These are phyloP conservation scores for Lepus americanus DNA, from an alignment of 2,113 vertebrate species.

Conservation along the genomic window DNA sequence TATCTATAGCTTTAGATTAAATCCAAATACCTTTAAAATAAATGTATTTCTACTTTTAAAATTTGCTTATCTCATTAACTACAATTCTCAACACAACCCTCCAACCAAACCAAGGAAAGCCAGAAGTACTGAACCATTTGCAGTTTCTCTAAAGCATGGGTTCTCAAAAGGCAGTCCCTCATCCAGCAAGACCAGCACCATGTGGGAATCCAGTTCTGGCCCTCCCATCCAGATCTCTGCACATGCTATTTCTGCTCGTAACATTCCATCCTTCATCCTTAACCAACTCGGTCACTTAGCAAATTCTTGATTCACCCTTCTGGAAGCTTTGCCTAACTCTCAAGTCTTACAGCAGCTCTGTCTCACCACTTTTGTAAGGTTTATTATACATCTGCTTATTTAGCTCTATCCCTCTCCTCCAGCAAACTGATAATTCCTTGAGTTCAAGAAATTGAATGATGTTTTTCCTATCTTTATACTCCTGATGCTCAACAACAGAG, in stretches of 20 bases:
- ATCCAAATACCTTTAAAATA: conserved; percentile 18
- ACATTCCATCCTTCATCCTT: neutral
- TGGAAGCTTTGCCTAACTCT: conserved; percentile 4
- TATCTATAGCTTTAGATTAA: conserved; percentile 2
- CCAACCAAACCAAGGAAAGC: conserved; percentile 1
- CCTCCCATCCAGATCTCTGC: neutral
- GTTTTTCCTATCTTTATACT: conserved; percentile 12
- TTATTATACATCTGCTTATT: conserved; percentile 5
- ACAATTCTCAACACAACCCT: neutral
- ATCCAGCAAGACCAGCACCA: neutral
- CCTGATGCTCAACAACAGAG: neutral
- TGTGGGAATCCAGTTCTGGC: neutral
- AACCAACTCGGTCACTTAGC: neutral
- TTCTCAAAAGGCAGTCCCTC: neutral
- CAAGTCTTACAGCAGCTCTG: neutral
- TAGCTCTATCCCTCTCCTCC: neutral
- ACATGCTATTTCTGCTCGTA: neutral
- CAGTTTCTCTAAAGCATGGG: conserved; percentile 5
- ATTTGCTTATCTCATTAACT: conserved; percentile 28
- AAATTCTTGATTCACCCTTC: neutral
- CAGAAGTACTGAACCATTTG: conserved; percentile 19
- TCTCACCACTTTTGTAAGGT: neutral
- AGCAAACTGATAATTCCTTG: neutral
- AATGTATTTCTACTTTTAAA: conserved; percentile 20
- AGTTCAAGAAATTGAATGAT: neutral